Conservation (phyloP, 1,140 invertebrate species). For the Nasonia giraulti region DNA sequence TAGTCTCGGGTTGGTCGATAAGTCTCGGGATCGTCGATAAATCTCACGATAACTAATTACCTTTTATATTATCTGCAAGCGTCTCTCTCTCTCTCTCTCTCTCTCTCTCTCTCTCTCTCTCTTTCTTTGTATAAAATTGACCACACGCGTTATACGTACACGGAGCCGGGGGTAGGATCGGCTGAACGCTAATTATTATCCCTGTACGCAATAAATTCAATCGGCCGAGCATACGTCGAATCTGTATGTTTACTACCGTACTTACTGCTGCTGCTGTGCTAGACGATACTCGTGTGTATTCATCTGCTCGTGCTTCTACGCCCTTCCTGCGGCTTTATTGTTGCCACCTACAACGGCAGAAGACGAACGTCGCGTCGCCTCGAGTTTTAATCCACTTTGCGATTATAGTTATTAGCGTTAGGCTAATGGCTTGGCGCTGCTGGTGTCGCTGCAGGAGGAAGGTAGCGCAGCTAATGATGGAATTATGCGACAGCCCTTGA, state of each 20-base stretch:
- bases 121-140: conserved; percentile 51
- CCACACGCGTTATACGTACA: not conserved
- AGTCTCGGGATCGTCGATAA: conserved; percentile 58
- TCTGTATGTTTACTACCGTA: not conserved
- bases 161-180: not conserved
- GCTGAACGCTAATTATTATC: conserved; percentile 65
- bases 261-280: not conserved
- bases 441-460: not conserved
- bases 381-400: conserved; percentile 7
- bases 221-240: conserved; percentile 35
- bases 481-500: conserved; percentile 1
- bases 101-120: conserved; percentile 55
- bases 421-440: not conserved
- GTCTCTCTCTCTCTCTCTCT: conserved; percentile 45
- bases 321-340: not conserved
- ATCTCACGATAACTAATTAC: conserved; percentile 66
- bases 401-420: not conserved
- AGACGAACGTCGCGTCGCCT: not conserved
- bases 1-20: conserved; percentile 54
- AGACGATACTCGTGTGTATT: not conserved
- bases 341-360: too few relatives aligned
- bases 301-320: not conserved
- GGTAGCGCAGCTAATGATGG: not conserved
- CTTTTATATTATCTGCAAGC: conserved; percentile 52
- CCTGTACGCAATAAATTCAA: conserved; percentile 64